Conservation (phyloP, 2,888 invertebrate species). For the Eupithecia abbreviata region DNA sequence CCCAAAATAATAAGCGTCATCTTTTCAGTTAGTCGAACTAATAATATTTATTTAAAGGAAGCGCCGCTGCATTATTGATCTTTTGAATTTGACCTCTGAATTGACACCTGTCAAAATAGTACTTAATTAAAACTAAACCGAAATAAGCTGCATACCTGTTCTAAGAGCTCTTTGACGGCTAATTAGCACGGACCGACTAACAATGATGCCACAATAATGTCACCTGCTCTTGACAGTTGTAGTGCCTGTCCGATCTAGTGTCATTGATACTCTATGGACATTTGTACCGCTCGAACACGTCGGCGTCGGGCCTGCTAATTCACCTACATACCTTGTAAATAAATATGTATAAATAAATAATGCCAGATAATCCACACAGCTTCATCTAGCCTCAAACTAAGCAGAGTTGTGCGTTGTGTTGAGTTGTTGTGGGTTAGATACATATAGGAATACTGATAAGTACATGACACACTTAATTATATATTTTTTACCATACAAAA, state of each 20-base stretch:
- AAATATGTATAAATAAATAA: background rate
- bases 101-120: constrained; percentile 4
- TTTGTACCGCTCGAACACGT: background rate
- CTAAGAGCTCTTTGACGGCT: constrained; percentile 6
- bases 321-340: background rate
- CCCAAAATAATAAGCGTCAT: background rate
- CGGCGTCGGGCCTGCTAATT: background rate
- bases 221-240: constrained; percentile 18
- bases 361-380: background rate
- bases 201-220: constrained; percentile 14
- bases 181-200: constrained; percentile 15
- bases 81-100: background rate
- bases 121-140: background rate
- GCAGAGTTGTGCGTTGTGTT: too few relatives aligned
- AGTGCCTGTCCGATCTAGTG: constrained; percentile 9
- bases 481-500: background rate
- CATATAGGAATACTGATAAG: background rate
- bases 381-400: background rate
- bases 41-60: background rate
- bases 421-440: background rate
- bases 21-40: background rate
- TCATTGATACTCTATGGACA: constrained; percentile 23
- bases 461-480: background rate
- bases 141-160: background rate
- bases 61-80: background rate